These are phyloP conservation scores for Syrphus vitripennis DNA, from an alignment of 2,888 invertebrate genomes.

Conservation along the genomic window DNA sequence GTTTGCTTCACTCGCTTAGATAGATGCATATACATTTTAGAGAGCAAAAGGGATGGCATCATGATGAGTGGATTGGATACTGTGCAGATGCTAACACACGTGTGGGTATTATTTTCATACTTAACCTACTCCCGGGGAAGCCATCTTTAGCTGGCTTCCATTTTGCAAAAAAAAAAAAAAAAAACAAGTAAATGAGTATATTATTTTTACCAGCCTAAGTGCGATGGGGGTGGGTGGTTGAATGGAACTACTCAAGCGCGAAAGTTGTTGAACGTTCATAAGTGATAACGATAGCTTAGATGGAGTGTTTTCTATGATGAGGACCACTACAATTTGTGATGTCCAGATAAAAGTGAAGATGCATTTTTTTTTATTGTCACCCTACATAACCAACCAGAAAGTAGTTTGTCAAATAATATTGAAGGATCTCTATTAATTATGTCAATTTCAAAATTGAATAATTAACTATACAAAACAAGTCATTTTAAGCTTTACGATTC, in stretches of 20 bases:
- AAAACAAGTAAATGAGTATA: conserved; percentile 33
- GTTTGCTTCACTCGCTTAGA: conserved; percentile 28
- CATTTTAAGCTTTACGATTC: too few relatives aligned
- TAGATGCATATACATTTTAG: conserved; percentile 5
- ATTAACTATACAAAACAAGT: too few relatives aligned
- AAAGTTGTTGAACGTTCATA: conserved; percentile 32
- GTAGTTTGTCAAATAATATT: background rate
- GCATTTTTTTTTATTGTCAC: background rate
- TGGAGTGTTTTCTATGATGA: background rate
- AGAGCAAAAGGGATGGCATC: background rate
- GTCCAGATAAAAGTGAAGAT: conserved; percentile 33
- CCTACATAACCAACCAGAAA: background rate
- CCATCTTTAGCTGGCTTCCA: conserved; percentile 29
- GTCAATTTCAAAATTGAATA: too few relatives aligned
- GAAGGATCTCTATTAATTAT: too few relatives aligned
- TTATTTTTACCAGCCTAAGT: conserved; percentile 26
- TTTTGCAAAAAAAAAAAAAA: background rate
- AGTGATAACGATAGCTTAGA: conserved; percentile 11
- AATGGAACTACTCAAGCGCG: conserved; percentile 13
- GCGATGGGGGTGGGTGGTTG: background rate
- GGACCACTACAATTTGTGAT: conserved; percentile 6
- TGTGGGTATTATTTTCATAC: conserved; percentile 21
- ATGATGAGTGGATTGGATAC: background rate
- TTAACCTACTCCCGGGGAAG: conserved; percentile 63
- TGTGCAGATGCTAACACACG: conserved; percentile 1